Evolutionary conservation across 1,140 invertebrate species (phyloP).

Genomic region (Trachymyrmex cornetzi): DNA sequence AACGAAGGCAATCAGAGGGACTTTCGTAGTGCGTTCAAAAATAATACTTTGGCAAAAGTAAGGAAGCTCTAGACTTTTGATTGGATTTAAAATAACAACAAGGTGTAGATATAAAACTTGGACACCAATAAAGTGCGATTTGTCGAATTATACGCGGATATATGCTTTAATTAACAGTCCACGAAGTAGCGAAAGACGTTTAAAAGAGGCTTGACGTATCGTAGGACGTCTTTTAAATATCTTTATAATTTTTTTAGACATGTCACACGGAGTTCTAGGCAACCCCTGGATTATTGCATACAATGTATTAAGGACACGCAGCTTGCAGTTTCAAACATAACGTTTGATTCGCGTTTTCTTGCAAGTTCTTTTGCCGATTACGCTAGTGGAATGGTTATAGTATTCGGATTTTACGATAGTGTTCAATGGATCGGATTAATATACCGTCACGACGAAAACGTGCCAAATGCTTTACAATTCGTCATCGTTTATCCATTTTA

Average conservation of each 20-base stretch:
- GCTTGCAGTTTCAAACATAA: constrained; percentile 24
- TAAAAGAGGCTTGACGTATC: neutral
- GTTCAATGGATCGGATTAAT: constrained; percentile 71
- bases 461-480: constrained; percentile 4
- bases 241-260: constrained; percentile 9
- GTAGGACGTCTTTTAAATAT: constrained; percentile 19
- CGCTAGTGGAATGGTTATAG: constrained; percentile 70
- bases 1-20: constrained; percentile 14
- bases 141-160: neutral
- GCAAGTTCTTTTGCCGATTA: constrained; percentile 58
- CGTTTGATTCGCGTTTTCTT: constrained; percentile 9
- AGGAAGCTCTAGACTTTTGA: constrained; percentile 26
- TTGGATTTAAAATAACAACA: constrained; percentile 1
- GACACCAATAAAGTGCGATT: constrained; percentile 20
- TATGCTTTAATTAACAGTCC: constrained; percentile 12
- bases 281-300: neutral
- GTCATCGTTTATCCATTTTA: neutral
- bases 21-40: constrained; percentile 3
- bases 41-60: constrained; percentile 52
- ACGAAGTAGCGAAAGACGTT: neutral
- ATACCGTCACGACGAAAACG: constrained; percentile 53
- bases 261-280: constrained; percentile 10
- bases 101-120: neutral
- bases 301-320: constrained; percentile 37
- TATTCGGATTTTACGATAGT: constrained; percentile 52